Percentiles rank a stretch among this genome's conserved stretches.
Evolutionary conservation across 2,888 invertebrate genomes (phyloP).

Genomic region (Elegia similella): DNA sequence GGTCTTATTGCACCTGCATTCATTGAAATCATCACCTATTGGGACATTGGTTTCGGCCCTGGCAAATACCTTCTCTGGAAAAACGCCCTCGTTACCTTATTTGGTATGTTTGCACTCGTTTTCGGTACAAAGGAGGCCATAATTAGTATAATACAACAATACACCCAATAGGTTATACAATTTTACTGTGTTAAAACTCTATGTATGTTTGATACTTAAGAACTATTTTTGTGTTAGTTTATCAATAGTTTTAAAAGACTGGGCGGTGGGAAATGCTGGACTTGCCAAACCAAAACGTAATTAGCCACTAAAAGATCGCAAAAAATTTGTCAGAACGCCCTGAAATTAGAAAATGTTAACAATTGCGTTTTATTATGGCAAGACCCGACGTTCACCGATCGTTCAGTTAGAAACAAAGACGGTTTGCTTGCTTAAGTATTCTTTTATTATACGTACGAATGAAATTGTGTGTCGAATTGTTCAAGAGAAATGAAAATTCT

Average conservation of each 20-base stretch:
- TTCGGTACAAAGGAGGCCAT: conserved; percentile 85
- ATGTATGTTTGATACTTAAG: conserved; percentile 23
- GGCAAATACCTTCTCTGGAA: conserved; percentile 89
- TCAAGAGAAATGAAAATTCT: conserved; percentile 40
- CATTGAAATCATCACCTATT: conserved; percentile 92
- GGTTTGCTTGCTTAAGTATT: conserved; percentile 17
- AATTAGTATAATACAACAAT: conserved; percentile 42
- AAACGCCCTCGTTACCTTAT: conserved; percentile 86
- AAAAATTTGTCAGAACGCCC: too few species aligned
- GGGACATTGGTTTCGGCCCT: conserved; percentile 90
- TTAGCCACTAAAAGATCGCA: too few species aligned
- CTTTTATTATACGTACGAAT: conserved; percentile 8
- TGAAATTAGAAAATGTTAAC: too few species aligned
- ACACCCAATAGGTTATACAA: conserved; percentile 30
- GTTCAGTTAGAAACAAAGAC: conserved; percentile 23
- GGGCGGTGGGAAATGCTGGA: too few species aligned
- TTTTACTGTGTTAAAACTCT: conserved; percentile 31
- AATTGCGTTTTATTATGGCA: conserved; percentile 20
- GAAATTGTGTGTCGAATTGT: conserved; percentile 23
- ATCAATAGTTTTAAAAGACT: conserved; percentile 13
- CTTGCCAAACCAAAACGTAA: too few species aligned
- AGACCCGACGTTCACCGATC: conserved; percentile 21
- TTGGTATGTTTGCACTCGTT: conserved; percentile 90
- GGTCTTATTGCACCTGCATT: conserved; percentile 93
- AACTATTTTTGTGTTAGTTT: conserved; percentile 8